Conservation (phyloP, 2,113 vertebrate genomes). For the Antechinus stuartii region DNA sequence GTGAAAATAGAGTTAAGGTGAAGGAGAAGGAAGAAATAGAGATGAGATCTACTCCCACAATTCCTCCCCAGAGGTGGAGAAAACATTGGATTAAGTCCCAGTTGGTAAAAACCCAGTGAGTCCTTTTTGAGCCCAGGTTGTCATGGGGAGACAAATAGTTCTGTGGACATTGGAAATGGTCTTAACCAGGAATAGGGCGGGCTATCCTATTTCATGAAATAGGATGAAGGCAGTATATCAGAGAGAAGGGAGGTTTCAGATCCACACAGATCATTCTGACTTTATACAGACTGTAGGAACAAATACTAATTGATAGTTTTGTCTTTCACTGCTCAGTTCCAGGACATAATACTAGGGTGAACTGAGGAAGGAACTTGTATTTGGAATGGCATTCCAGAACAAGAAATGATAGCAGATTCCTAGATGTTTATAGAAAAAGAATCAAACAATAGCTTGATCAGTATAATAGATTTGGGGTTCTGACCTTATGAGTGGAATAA, state of each 20-base stretch:
- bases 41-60: background rate
- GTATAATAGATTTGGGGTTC: background rate
- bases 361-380: background rate
- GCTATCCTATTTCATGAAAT: background rate
- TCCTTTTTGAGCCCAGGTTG: background rate
- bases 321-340: background rate
- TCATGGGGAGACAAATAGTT: background rate
- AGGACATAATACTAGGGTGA: background rate
- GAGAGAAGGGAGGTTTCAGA: background rate
- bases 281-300: background rate
- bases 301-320: background rate
- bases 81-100: background rate
- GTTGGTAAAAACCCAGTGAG: background rate
- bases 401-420: background rate
- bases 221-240: background rate
- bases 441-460: background rate
- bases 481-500: background rate
- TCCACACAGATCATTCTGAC: background rate
- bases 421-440: background rate
- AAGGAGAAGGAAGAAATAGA: background rate
- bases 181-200: background rate
- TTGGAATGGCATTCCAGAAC: background rate
- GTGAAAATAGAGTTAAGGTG: background rate
- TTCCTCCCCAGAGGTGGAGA: background rate
- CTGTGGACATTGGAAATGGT: background rate